phyloP scores from a whole-genome alignment of 2,797 vertebrate species.

The Sebastes trivittatus region DNA sequence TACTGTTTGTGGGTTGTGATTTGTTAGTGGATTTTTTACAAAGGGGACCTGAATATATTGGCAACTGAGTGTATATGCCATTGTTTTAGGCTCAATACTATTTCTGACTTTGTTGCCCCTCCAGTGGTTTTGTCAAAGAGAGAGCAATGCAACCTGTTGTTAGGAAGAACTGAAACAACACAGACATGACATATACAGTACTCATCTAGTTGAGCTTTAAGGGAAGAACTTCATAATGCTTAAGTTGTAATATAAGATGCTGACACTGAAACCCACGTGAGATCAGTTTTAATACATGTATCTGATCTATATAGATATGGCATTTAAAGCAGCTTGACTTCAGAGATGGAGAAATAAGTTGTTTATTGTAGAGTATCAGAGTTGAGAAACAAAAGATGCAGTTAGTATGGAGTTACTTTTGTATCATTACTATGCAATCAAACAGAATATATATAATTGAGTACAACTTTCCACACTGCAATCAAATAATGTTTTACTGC shows the following conservation, averaged over 20 bases:
- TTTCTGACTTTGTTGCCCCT: neutral
- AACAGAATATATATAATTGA: too few relatives aligned
- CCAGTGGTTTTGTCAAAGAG: neutral
- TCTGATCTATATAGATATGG: neutral
- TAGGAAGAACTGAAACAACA: neutral
- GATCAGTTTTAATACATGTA: neutral
- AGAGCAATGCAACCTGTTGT: neutral
- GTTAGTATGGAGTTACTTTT: too few relatives aligned
- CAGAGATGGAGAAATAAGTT: neutral
- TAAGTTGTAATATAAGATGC: neutral
- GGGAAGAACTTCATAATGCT: neutral
- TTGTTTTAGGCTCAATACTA: neutral
- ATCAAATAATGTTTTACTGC: too few relatives aligned
- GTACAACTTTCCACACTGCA: too few relatives aligned
- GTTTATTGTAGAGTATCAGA: slow-evolving; percentile 7
- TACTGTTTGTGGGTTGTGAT: too few relatives aligned
- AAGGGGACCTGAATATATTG: too few relatives aligned
- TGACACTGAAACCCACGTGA: neutral
- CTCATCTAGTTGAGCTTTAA: neutral
- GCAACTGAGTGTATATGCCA: neutral
- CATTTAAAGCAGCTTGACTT: neutral
- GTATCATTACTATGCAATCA: too few relatives aligned
- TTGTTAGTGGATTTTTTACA: too few relatives aligned
- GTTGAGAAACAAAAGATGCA: neutral
- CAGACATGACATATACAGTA: neutral